phyloP scores from a whole-genome alignment of 92 coral and sea anemone species.

The Heteractis magnifica region DNA sequence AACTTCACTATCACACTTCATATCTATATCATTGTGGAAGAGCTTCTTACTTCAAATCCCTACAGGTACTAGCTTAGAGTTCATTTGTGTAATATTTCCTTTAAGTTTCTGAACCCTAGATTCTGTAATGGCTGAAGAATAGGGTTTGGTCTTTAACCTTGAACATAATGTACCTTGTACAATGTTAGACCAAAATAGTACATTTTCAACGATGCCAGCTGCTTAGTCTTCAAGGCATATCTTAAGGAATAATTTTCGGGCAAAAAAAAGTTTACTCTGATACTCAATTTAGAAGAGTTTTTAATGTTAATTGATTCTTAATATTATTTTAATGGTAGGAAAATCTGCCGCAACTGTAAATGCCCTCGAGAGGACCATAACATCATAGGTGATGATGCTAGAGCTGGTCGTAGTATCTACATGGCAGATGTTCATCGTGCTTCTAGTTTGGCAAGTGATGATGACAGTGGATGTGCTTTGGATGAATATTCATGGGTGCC shows the following conservation, averaged over 20 bases:
- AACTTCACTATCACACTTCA: not conserved
- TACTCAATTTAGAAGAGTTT: not conserved
- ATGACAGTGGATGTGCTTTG: constrained; percentile 91
- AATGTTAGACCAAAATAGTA: not conserved
- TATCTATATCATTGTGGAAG: not conserved
- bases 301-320: not conserved
- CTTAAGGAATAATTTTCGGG: not conserved
- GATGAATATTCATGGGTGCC: constrained; percentile 99
- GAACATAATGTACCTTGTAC: not conserved
- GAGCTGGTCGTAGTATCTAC: constrained; percentile 79
- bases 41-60: constrained; percentile 3
- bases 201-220: not conserved
- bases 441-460: constrained; percentile 90
- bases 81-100: not conserved
- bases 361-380: constrained; percentile 98
- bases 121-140: not conserved
- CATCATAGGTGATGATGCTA: constrained; percentile 81
- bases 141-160: constrained; percentile 12
- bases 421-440: constrained; percentile 83
- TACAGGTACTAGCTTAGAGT: constrained; percentile 9
- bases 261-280: not conserved
- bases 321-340: constrained; percentile 52
- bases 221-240: not conserved
- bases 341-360: constrained; percentile 96
- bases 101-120: not conserved